Evolutionary conservation across 2,888 invertebrate species (phyloP).

Genomic region (Cataglyphis albicans): DNA sequence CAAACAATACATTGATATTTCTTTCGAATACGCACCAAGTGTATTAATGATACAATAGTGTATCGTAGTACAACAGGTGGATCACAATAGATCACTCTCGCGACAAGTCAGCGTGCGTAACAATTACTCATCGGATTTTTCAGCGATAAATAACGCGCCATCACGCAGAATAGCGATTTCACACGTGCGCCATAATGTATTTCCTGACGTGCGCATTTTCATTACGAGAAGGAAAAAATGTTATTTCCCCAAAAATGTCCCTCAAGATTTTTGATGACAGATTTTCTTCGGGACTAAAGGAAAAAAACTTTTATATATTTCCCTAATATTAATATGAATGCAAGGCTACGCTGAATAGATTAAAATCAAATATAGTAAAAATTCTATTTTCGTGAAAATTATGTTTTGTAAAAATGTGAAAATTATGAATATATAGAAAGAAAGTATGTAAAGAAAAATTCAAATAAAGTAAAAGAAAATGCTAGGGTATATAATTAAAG

Average conservation of each 20-base stretch:
- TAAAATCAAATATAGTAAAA: background rate
- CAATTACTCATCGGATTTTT: background rate
- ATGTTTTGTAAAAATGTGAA: background rate
- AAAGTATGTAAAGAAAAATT: background rate
- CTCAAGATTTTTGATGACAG: background rate
- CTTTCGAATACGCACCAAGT: background rate
- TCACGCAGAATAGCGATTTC: background rate
- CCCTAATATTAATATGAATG: background rate
- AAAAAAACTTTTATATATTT: slow-evolving; percentile 7
- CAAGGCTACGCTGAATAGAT: background rate
- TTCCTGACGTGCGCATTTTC: background rate
- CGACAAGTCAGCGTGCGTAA: background rate
- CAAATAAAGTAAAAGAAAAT: background rate
- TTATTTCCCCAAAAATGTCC: background rate
- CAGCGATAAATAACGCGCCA: slow-evolving; percentile 21
- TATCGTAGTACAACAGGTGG: slow-evolving; percentile 16
- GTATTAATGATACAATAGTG: background rate
- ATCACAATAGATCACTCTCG: slow-evolving; percentile 10
- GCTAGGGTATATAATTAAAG: no score
- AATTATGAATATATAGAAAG: background rate
- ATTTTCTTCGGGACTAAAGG: background rate
- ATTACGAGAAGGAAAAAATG: background rate
- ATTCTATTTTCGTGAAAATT: background rate
- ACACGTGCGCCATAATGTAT: background rate
- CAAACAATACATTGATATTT: slow-evolving; percentile 1